Percentiles rank a stretch among this genome's conserved stretches.
Evolutionary conservation across 1,140 invertebrate species (phyloP).

Genomic region (Platorchestia sp.): DNA sequence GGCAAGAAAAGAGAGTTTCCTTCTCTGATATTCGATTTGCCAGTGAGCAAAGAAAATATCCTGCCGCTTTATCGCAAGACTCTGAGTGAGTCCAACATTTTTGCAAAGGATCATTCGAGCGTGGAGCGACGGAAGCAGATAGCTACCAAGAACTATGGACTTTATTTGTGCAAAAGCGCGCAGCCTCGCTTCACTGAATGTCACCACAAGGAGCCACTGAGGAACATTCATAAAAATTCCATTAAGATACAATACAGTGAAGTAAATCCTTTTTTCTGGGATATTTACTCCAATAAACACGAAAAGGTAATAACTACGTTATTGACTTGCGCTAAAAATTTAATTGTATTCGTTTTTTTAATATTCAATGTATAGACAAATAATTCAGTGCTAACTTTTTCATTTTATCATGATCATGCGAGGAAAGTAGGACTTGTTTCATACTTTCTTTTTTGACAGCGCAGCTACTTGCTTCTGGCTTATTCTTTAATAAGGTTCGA

Average conservation of each 20-base stretch:
- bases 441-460: too few species aligned
- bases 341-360: too few species aligned
- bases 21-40: constrained; percentile 6
- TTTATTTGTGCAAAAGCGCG: neutral
- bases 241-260: neutral
- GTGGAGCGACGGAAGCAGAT: neutral
- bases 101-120: constrained; percentile 35
- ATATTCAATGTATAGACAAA: too few species aligned
- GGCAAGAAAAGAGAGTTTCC: neutral
- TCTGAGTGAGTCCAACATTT: constrained; percentile 36
- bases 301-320: too few species aligned
- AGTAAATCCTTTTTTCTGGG: constrained; percentile 32
- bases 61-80: constrained; percentile 42
- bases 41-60: neutral
- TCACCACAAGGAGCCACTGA: neutral
- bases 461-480: too few species aligned
- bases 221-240: neutral
- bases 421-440: too few species aligned
- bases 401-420: too few species aligned
- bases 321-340: too few species aligned
- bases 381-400: too few species aligned
- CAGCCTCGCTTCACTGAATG: neutral
- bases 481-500: too few species aligned
- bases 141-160: neutral
- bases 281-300: neutral